Evolutionary conservation across 2,113 vertebrate genomes (phyloP).

Genomic region (Cercocebus atys): DNA sequence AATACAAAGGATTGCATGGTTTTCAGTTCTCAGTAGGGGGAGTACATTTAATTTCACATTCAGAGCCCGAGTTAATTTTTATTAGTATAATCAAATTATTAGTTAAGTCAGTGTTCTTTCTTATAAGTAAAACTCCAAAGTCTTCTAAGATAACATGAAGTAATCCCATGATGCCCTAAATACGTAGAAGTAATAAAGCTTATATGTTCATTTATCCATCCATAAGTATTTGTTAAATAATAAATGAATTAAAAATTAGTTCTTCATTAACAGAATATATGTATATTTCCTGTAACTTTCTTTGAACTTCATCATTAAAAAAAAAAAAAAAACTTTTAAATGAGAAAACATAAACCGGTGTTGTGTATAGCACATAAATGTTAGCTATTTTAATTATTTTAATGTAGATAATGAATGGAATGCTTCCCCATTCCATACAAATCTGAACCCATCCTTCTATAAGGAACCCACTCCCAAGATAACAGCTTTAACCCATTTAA

Average conservation of each 20-base stretch:
- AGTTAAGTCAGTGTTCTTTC: constrained; percentile 13
- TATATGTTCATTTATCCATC: not conserved
- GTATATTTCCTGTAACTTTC: constrained; percentile 28
- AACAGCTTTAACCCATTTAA: not conserved
- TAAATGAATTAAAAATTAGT: not conserved
- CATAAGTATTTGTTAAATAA: not conserved
- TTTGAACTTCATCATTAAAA: not conserved
- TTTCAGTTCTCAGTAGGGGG: not conserved
- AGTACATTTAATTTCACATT: not conserved
- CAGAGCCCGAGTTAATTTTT: not conserved
- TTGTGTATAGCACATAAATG: not conserved
- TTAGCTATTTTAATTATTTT: not conserved
- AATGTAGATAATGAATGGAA: not conserved
- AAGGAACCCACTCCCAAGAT: not conserved
- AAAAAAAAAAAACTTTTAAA: not conserved
- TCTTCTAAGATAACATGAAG: constrained; percentile 9
- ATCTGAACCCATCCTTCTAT: not conserved
- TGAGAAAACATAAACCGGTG: not conserved
- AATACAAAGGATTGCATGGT: not conserved
- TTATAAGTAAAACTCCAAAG: constrained; percentile 6
- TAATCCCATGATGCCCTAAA: constrained; percentile 9
- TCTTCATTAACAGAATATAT: constrained; percentile 22
- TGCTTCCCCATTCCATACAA: not conserved
- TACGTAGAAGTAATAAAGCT: not conserved
- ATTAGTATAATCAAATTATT: not conserved